phyloP scores from a whole-genome alignment of 1,140 invertebrate species.

The Manduca sexta region DNA sequence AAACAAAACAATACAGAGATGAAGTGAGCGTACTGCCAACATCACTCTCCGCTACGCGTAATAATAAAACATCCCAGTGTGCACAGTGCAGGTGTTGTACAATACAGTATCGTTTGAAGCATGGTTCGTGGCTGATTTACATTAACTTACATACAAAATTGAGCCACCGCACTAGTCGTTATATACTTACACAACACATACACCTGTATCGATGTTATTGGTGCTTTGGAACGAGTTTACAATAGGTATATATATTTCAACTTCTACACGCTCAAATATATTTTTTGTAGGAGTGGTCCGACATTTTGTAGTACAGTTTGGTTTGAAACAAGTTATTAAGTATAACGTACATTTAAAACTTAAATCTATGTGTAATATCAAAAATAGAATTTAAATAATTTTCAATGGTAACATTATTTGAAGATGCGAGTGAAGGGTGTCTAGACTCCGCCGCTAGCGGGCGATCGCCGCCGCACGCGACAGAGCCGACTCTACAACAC shows the following conservation, averaged over 20 bases:
- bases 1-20: not conserved
- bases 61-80: slow-evolving; percentile 9
- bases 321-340: no score
- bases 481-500: no score
- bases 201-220: slow-evolving; percentile 18
- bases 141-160: slow-evolving; percentile 27
- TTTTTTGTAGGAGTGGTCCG: no score
- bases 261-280: no score
- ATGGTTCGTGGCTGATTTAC: slow-evolving; percentile 18
- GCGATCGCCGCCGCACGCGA: no score
- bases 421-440: no score
- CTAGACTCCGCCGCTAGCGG: no score
- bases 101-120: slow-evolving; percentile 16
- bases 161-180: slow-evolving; percentile 31
- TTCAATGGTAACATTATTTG: no score
- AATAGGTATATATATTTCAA: not conserved
- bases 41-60: not conserved
- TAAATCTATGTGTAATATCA: no score
- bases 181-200: slow-evolving; percentile 3
- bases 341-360: no score
- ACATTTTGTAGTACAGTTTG: no score
- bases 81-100: not conserved
- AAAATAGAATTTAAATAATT: no score
- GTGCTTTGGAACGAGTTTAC: slow-evolving; percentile 17
- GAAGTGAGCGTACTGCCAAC: not conserved